Conservation (phyloP, 1,140 invertebrate species). For the Goniozus legneri region DNA sequence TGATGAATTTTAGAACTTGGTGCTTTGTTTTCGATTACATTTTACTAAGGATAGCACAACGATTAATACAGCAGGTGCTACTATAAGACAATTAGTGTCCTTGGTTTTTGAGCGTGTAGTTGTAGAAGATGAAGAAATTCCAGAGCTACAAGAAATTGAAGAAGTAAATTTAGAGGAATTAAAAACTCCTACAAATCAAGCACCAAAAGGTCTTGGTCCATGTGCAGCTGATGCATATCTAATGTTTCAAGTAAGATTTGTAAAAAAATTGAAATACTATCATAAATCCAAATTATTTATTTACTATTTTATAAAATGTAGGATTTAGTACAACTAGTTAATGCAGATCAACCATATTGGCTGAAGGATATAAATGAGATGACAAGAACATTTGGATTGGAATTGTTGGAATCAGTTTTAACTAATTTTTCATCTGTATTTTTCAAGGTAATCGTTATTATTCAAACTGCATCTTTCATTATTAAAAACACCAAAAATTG, state of each 20-base stretch:
- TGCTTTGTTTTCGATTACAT: constrained; percentile 92
- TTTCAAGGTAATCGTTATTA: constrained; percentile 69
- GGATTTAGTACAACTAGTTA: constrained; percentile 94
- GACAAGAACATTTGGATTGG: constrained; percentile 94
- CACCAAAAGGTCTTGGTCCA: constrained; percentile 78
- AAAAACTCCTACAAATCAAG: constrained; percentile 70
- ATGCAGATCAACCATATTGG: constrained; percentile 95
- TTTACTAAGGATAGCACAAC: constrained; percentile 91
- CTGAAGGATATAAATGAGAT: constrained; percentile 93
- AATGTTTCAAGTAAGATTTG: constrained; percentile 77
- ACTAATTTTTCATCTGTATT: constrained; percentile 90
- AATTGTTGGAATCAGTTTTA: constrained; percentile 90
- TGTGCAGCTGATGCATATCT: constrained; percentile 94
- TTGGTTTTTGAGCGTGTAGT: constrained; percentile 94
- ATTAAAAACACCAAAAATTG: not conserved
- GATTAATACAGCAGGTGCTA: constrained; percentile 95
- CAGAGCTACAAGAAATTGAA: constrained; percentile 32
- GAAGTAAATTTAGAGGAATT: constrained; percentile 74
- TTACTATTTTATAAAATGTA: constrained; percentile 39
- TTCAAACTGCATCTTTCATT: not conserved
- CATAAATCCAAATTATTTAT: constrained; percentile 10
- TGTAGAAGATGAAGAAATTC: constrained; percentile 62
- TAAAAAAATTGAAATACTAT: not conserved
- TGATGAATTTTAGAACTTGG: constrained; percentile 72
- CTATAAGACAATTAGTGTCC: constrained; percentile 93